Conservation (phyloP, 2,888 invertebrate genomes). For the Chirona hameri region DNA sequence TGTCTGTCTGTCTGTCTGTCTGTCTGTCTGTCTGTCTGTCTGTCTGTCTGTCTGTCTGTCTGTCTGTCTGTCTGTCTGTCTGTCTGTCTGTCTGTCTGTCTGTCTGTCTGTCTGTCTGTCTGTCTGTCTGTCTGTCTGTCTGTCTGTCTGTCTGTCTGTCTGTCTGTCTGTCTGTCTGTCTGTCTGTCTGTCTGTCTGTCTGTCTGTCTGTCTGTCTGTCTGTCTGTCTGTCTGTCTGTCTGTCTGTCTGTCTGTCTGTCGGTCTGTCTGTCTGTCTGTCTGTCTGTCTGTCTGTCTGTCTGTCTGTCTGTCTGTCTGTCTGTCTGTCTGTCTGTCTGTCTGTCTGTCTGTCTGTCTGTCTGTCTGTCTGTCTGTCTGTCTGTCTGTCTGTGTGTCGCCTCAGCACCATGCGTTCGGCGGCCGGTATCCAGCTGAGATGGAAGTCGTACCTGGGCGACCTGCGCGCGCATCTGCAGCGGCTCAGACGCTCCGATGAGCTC, state of each 20-base stretch:
- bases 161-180: neutral
- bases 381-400: neutral
- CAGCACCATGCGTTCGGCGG: too few relatives aligned
- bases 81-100: too few relatives aligned
- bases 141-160: too few relatives aligned
- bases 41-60: too few relatives aligned
- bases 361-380: constrained; percentile 8
- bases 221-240: constrained; percentile 4
- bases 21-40: too few relatives aligned
- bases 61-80: too few relatives aligned
- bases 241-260: constrained; percentile 4
- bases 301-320: constrained; percentile 4
- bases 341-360: neutral
- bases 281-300: constrained; percentile 1
- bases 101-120: too few relatives aligned
- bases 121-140: too few relatives aligned
- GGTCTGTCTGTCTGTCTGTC: neutral
- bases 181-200: constrained; percentile 4
- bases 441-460: neutral
- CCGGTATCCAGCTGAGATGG: neutral
- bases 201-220: constrained; percentile 1
- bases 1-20: too few relatives aligned
- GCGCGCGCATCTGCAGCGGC: neutral
- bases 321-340: constrained; percentile 4
- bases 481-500: neutral